These are phyloP conservation scores for Pipra filicauda DNA, from an alignment of 2,113 vertebrate species.

Conservation along the genomic window DNA sequence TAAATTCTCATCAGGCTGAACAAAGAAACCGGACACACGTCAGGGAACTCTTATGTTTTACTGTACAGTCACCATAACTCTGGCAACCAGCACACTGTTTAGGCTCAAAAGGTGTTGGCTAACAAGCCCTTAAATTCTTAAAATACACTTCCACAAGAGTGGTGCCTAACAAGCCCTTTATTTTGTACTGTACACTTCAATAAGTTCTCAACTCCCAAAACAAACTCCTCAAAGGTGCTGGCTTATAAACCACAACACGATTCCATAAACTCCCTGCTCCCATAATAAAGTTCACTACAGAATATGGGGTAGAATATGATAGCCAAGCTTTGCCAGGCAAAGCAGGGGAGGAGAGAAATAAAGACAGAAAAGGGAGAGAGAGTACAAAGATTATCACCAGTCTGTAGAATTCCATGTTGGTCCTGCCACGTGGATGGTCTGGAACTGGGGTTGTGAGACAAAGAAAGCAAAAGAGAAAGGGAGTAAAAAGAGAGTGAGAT, in stretches of 20 bases:
- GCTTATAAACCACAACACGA: not conserved
- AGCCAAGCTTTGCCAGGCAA: not conserved
- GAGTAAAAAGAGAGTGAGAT: not conserved
- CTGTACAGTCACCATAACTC: not conserved
- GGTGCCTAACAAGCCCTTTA: not conserved
- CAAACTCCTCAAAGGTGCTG: not conserved
- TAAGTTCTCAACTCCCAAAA: not conserved
- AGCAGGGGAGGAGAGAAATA: not conserved
- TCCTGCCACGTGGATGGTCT: rapidly evolving
- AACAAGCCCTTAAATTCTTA: not conserved
- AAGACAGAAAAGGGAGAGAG: not conserved
- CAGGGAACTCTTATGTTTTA: not conserved
- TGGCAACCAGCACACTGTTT: not conserved
- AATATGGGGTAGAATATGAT: not conserved
- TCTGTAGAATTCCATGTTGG: not conserved
- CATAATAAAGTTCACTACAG: not conserved
- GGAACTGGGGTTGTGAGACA: not conserved
- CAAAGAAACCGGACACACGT: not conserved
- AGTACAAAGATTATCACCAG: not conserved
- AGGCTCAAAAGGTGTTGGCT: not conserved
- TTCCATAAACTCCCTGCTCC: not conserved
- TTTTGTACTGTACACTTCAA: not conserved
- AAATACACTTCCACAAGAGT: not conserved
- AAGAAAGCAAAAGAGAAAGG: not conserved
- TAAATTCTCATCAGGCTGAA: not conserved